Percentiles rank a stretch among this genome's conserved stretches.
These are phyloP conservation scores for Caenorhabditis angaria DNA, from an alignment of 2,888 invertebrate genomes.

Conservation along the genomic window DNA sequence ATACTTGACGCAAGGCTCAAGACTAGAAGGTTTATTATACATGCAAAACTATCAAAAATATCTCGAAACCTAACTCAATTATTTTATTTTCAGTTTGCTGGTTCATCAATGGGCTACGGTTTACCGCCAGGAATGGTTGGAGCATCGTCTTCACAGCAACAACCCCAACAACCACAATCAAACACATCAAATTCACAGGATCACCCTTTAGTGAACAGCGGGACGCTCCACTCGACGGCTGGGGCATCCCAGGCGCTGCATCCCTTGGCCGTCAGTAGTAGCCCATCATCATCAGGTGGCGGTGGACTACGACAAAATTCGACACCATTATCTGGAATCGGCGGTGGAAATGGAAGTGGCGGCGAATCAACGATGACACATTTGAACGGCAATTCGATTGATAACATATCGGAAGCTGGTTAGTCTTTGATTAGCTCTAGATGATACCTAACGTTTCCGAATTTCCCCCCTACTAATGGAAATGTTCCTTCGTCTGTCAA, in stretches of 20 bases:
- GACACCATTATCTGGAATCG: conserved; percentile 53
- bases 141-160: conserved; percentile 17
- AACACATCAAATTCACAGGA: conserved; percentile 18
- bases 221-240: conserved; percentile 60
- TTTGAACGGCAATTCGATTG: conserved; percentile 50
- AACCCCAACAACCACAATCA: conserved; percentile 8
- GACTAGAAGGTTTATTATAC: too few species aligned
- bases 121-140: conserved; percentile 34
- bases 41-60: too few species aligned
- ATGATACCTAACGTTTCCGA: background rate
- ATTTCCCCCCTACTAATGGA: conserved; percentile 24
- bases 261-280: conserved; percentile 59
- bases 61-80: background rate
- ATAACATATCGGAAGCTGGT: conserved; percentile 68
- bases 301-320: conserved; percentile 53
- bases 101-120: conserved; percentile 47
- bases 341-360: too few species aligned
- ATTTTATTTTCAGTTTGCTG: conserved; percentile 23
- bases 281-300: conserved; percentile 47
- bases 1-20: too few species aligned
- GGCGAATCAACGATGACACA: conserved; percentile 38
- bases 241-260: conserved; percentile 61
- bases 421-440: conserved; percentile 15
- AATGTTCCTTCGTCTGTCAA: too few species aligned
- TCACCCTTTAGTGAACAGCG: conserved; percentile 67